A percentile compares a stretch with the other conserved stretches of the same genome.
Conservation (phyloP, 2,797 vertebrate species). For the Pangasius sanitwongsei region DNA sequence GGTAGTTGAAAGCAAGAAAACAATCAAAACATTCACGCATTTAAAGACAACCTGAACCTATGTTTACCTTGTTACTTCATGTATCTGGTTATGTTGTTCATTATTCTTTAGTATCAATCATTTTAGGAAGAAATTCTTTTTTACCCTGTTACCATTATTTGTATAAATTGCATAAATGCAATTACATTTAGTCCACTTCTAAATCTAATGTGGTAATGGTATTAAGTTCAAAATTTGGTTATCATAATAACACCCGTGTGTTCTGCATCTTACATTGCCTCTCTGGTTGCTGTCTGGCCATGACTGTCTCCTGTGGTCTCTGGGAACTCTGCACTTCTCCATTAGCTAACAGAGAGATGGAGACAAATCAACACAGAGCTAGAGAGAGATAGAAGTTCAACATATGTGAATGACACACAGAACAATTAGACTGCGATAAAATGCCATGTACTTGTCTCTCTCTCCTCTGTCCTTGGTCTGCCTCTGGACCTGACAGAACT, state of each 20-base stretch:
- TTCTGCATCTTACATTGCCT: conserved; percentile 44
- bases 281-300: conserved; percentile 48
- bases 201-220: neutral
- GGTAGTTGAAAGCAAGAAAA: neutral
- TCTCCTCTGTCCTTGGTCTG: conserved; percentile 36
- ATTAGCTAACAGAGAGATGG: conserved; percentile 30
- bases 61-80: neutral
- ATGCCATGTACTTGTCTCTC: conserved; percentile 33
- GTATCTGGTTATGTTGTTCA: neutral
- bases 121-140: neutral
- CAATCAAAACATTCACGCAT: neutral
- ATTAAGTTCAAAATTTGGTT: neutral
- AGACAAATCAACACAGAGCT: neutral
- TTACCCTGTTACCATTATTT: neutral
- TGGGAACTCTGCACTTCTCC: conserved; percentile 35
- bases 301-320: conserved; percentile 24
- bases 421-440: neutral
- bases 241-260: neutral
- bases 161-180: neutral
- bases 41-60: neutral
- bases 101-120: neutral
- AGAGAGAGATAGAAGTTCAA: neutral
- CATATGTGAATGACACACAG: neutral
- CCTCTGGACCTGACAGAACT: conserved; percentile 47
- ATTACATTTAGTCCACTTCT: neutral